These are phyloP conservation scores for Peromyscus melanophrys DNA, from an alignment of 2,797 vertebrate genomes.

Conservation along the genomic window DNA sequence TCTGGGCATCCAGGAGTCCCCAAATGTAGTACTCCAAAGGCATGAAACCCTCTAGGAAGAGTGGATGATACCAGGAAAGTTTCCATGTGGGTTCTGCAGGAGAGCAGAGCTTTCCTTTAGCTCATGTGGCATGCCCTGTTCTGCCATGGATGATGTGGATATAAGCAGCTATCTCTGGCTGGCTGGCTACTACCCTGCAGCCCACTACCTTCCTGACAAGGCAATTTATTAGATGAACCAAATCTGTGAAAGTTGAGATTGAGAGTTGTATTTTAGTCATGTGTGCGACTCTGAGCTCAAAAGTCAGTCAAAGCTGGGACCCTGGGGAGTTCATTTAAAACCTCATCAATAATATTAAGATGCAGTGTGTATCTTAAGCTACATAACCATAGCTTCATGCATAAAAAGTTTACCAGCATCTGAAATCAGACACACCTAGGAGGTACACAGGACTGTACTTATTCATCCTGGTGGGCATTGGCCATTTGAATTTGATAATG, in stretches of 20 bases:
- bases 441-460: not conserved
- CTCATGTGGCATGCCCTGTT: not conserved
- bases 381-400: slow-evolving; percentile 38
- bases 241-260: slow-evolving; percentile 12
- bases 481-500: slow-evolving; percentile 77
- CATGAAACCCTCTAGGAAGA: not conserved
- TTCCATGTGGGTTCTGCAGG: rapidly evolving
- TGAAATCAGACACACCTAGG: not conserved
- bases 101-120: not conserved
- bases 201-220: not conserved
- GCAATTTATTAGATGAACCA: slow-evolving; percentile 9
- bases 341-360: slow-evolving; percentile 34
- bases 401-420: slow-evolving; percentile 50
- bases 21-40: not conserved
- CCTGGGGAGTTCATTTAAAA: slow-evolving; percentile 10
- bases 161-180: not conserved
- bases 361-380: slow-evolving; percentile 9
- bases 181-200: not conserved
- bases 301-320: not conserved
- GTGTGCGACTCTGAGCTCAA: not conserved
- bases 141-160: too few relatives aligned
- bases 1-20: not conserved
- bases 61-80: rapidly evolving
- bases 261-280: slow-evolving; percentile 43
- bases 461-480: slow-evolving; percentile 45